Evolutionary conservation across 1,140 invertebrate genomes (phyloP).

Genomic region (Alviniconcha marisindica): DNA sequence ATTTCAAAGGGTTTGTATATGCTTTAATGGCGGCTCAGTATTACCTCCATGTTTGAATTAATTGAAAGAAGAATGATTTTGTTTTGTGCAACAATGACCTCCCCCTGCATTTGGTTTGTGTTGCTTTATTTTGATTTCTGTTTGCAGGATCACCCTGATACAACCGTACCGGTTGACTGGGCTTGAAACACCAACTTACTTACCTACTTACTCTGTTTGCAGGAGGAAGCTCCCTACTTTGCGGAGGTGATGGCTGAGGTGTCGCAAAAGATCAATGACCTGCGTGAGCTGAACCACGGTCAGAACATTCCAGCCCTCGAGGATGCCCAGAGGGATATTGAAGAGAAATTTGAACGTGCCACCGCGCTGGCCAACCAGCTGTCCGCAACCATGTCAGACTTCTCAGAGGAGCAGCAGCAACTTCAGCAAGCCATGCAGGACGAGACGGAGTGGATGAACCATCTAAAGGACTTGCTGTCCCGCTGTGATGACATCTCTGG

Average conservation of each 20-base stretch:
- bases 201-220: not conserved
- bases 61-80: too few relatives aligned
- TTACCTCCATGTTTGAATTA: too few relatives aligned
- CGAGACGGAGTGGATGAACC: conserved; percentile 70
- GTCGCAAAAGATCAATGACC: conserved; percentile 86
- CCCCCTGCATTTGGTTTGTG: too few relatives aligned
- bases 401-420: conserved; percentile 65
- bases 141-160: too few relatives aligned
- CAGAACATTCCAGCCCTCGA: conserved; percentile 83
- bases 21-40: too few relatives aligned
- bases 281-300: conserved; percentile 87
- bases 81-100: too few relatives aligned
- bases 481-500: conserved; percentile 95
- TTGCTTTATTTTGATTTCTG: too few relatives aligned
- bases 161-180: too few relatives aligned
- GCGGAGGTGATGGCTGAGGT: conserved; percentile 86
- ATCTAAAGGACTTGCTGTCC: conserved; percentile 84
- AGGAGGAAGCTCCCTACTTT: conserved; percentile 88
- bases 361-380: conserved; percentile 85
- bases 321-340: conserved; percentile 83
- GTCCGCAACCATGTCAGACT: conserved; percentile 83
- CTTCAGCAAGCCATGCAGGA: conserved; percentile 66
- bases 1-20: too few relatives aligned
- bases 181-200: too few relatives aligned
- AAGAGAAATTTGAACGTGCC: conserved; percentile 87